Evolutionary conservation across 2,888 invertebrate species (phyloP), one percentile per base, ranked within the genome.

Genomic region (Dusona sp.): DNA sequence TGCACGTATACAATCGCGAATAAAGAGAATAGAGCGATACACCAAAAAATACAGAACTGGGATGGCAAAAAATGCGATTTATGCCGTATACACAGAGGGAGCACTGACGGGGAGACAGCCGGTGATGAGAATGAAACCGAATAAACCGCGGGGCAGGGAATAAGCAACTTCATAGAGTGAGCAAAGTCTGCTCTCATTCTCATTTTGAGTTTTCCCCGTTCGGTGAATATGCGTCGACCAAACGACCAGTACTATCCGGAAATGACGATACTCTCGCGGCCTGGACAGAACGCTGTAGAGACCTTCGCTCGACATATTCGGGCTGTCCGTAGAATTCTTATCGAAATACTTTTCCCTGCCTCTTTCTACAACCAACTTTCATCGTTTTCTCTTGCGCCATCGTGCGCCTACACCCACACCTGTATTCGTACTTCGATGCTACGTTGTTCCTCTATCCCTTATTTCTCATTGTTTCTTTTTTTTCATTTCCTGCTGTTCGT

Each of bases 291-390:
- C 29, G 45, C 78, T 33, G 73, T 33, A 29, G 38, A 48, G 79
- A 72, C 73, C 61, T 83, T 78, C 48, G 72, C 42, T 67, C 22
- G 22, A 79, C 73, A 78, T 86, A 86, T 86, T 86, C 80, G 81
- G 84, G 84, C 84, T 86, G 77, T 82, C 84, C 78, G 79, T 84
- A 45, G 86, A 86, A 86, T 73, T 80, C 84, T 81, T 77, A 84
- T 84, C 61, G 84, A 51, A 83, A 45, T 79, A 70, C 83, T 83
- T 48, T 75, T 68, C 51, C 61, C 79, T 68, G 48, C 61, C 83
- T 42, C 25, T 75, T 67, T 67, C 38, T 42, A 3, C 61, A 36
- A 38, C n/a, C 48, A 38, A 25, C 61, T 25, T 72, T 48, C 25
- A 25, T 61, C 75, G 38, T 75, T 75, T 25, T n/a, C 77, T 33